Conservation (phyloP, 2,797 vertebrate genomes). For the Etheostoma perlongum region DNA sequence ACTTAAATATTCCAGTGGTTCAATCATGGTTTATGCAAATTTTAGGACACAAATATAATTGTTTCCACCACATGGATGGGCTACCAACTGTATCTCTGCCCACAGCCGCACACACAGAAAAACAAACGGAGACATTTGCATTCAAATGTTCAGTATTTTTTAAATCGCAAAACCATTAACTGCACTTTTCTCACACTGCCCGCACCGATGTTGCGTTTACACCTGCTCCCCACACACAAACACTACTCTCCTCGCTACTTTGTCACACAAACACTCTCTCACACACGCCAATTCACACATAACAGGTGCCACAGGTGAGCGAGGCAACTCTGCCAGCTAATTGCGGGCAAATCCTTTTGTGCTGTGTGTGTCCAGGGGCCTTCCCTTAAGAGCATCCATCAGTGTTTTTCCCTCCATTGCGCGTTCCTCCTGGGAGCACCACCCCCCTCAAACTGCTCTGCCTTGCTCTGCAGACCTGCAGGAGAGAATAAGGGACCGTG, state of each 20-base stretch:
- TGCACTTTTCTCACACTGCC: conserved; percentile 34
- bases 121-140: conserved; percentile 72
- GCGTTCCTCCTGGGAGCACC: conserved; percentile 71
- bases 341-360: conserved; percentile 84
- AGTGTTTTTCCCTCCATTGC: conserved; percentile 80
- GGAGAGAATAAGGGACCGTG: conserved; percentile 75
- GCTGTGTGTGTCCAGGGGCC: conserved; percentile 79
- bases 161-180: conserved; percentile 38
- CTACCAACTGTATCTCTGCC: conserved; percentile 24
- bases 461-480: conserved; percentile 71
- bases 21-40: conserved; percentile 55
- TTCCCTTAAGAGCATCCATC: conserved; percentile 84
- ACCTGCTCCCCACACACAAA: conserved; percentile 49
- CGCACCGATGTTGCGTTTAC: conserved; percentile 25
- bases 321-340: conserved; percentile 76
- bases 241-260: conserved; percentile 35
- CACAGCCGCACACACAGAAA: conserved; percentile 45
- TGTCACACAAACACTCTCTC: conserved; percentile 25
- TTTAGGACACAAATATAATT: conserved; percentile 40
- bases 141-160: conserved; percentile 45
- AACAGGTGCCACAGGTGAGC: conserved; percentile 84
- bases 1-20: conserved; percentile 51
- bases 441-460: conserved; percentile 45
- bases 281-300: conserved; percentile 40
- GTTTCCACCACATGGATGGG: conserved; percentile 22